A percentile compares a stretch with the other conserved stretches of the same genome.
Conservation (phyloP, 1,140 invertebrate species). For the Laupala kohalensis region DNA sequence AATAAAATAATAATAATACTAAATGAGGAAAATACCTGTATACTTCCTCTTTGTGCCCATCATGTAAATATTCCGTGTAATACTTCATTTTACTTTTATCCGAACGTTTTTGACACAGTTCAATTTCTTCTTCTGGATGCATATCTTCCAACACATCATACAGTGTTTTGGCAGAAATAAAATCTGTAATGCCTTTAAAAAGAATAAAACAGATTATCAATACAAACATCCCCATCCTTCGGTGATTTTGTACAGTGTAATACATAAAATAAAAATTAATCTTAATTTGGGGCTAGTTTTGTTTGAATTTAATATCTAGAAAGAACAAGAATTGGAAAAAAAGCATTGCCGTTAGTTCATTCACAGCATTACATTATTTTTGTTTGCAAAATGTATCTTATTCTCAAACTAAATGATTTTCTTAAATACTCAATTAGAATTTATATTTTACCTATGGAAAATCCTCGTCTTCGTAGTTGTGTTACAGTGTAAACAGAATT, state of each 20-base stretch:
- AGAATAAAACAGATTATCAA: background rate
- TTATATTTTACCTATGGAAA: slow-evolving; percentile 46
- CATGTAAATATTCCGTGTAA: background rate
- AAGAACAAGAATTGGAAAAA: background rate
- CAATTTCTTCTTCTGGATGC: slow-evolving; percentile 26
- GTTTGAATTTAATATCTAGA: background rate
- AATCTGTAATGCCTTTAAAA: slow-evolving; percentile 53
- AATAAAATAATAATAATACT: too few species aligned
- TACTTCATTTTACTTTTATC: background rate
- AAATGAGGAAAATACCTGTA: background rate
- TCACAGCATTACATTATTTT: background rate
- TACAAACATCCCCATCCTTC: too few species aligned
- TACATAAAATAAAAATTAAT: too few species aligned
- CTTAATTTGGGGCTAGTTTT: too few species aligned
- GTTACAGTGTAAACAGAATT: slow-evolving; percentile 73
- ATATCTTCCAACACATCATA: slow-evolving; percentile 49
- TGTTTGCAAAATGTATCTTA: slow-evolving; percentile 8
- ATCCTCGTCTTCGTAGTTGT: slow-evolving; percentile 59
- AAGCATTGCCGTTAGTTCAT: background rate
- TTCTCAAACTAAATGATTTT: too few species aligned
- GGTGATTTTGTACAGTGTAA: too few species aligned
- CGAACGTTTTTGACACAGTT: background rate
- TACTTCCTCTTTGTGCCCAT: background rate
- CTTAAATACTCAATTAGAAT: background rate
- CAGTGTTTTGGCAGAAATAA: slow-evolving; percentile 55